Evolutionary conservation across 2,113 vertebrate genomes (phyloP).

Genomic region (Salvelinus sp.): DNA sequence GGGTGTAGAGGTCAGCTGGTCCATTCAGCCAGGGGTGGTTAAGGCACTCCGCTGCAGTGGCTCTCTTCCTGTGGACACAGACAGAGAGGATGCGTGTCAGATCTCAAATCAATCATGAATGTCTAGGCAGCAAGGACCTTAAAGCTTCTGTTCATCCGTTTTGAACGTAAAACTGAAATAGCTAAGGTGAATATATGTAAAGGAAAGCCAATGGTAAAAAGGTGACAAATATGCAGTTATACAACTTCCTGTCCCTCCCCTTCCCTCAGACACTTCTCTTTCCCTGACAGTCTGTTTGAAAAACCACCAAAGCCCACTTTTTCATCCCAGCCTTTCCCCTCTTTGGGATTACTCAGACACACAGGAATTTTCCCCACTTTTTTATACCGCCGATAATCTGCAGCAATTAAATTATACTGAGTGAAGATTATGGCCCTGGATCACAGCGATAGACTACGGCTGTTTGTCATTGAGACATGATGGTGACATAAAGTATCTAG

Average conservation of each 20-base stretch:
- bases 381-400: constrained; percentile 45
- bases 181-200: background rate
- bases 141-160: constrained; percentile 77
- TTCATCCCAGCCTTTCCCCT: constrained; percentile 16
- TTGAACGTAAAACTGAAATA: background rate
- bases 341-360: constrained; percentile 45
- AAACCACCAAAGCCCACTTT: constrained; percentile 45
- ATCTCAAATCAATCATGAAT: constrained; percentile 43
- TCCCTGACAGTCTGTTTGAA: constrained; percentile 47
- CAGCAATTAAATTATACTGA: constrained; percentile 47
- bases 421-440: constrained; percentile 62
- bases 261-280: constrained; percentile 28
- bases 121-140: constrained; percentile 84
- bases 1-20: constrained; percentile 27
- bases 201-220: constrained; percentile 46
- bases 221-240: background rate
- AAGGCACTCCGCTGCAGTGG: constrained; percentile 78
- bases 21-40: constrained; percentile 77
- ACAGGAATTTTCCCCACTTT: constrained; percentile 60
- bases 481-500: constrained; percentile 60
- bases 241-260: constrained; percentile 69
- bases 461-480: constrained; percentile 28
- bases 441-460: constrained; percentile 55
- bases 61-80: constrained; percentile 70
- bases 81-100: constrained; percentile 61